Conservation (phyloP, 2,888 invertebrate genomes). For the Brenthis hecate region DNA sequence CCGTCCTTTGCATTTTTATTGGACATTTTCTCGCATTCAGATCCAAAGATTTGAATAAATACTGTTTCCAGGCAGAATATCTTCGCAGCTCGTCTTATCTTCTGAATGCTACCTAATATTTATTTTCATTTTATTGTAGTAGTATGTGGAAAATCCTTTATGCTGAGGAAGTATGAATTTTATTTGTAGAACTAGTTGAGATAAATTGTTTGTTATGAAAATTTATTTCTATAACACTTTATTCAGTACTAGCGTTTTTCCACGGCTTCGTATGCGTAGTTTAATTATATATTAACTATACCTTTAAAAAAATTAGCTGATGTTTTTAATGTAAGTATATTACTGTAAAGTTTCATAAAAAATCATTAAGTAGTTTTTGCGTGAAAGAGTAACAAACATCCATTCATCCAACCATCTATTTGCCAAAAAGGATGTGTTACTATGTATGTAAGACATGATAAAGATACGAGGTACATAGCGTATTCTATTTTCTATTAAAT, state of each 20-base stretch:
- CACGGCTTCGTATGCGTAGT: too few species aligned
- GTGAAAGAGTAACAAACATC: too few species aligned
- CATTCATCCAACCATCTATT: too few species aligned
- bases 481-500: too few species aligned
- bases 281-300: too few species aligned
- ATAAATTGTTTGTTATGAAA: neutral
- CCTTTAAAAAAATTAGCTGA: too few species aligned
- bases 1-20: slow-evolving; percentile 73
- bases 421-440: too few species aligned
- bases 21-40: slow-evolving; percentile 56
- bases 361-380: too few species aligned
- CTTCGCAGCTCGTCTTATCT: slow-evolving; percentile 21
- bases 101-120: slow-evolving; percentile 23
- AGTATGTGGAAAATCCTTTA: slow-evolving; percentile 10
- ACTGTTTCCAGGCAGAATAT: slow-evolving; percentile 49
- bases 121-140: slow-evolving; percentile 17
- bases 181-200: slow-evolving; percentile 7
- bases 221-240: neutral
- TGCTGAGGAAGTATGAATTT: slow-evolving; percentile 3
- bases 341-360: too few species aligned
- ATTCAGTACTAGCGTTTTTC: neutral
- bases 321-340: too few species aligned
- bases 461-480: too few species aligned
- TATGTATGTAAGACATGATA: too few species aligned
- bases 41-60: slow-evolving; percentile 64